A percentile compares a stretch with the other conserved stretches of the same genome.
Evolutionary conservation across 2,113 vertebrate genomes (phyloP).

Genomic region (Chelonoidis abingdonii): DNA sequence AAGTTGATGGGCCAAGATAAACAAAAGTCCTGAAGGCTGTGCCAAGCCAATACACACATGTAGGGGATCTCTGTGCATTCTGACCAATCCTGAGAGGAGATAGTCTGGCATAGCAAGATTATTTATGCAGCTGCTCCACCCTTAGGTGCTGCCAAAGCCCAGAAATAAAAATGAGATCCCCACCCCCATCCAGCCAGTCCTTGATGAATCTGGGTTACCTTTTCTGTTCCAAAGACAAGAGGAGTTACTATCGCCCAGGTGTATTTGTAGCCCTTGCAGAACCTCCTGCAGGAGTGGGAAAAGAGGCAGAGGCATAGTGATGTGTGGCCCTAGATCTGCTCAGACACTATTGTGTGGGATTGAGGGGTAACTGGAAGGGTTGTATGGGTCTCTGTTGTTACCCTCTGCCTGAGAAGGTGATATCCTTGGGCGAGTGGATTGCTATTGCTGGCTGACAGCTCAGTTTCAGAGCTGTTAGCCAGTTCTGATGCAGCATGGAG

Average conservation of each 20-base stretch:
- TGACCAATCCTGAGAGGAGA: background rate
- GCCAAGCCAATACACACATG: background rate
- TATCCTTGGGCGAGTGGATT: background rate
- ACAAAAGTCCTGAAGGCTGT: background rate
- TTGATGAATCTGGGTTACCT: background rate
- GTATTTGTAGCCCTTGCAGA: background rate
- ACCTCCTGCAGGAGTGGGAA: background rate
- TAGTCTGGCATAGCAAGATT: background rate
- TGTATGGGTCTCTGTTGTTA: background rate
- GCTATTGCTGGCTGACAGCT: too few relatives aligned
- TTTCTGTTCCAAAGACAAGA: conserved; percentile 9
- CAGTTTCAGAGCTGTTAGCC: too few relatives aligned
- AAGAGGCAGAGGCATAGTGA: too few relatives aligned
- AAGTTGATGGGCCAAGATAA: background rate
- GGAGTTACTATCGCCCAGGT: background rate
- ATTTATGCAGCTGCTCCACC: background rate
- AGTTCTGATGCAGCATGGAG: too few relatives aligned
- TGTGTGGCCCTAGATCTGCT: background rate
- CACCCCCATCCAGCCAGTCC: background rate
- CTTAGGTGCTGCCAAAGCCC: background rate
- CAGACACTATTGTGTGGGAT: background rate
- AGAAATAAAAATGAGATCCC: background rate
- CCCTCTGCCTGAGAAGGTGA: background rate
- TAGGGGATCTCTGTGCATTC: background rate
- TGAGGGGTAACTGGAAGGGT: background rate